Conservation (phyloP, 2,888 invertebrate species). For the Mimachlamys varia region DNA sequence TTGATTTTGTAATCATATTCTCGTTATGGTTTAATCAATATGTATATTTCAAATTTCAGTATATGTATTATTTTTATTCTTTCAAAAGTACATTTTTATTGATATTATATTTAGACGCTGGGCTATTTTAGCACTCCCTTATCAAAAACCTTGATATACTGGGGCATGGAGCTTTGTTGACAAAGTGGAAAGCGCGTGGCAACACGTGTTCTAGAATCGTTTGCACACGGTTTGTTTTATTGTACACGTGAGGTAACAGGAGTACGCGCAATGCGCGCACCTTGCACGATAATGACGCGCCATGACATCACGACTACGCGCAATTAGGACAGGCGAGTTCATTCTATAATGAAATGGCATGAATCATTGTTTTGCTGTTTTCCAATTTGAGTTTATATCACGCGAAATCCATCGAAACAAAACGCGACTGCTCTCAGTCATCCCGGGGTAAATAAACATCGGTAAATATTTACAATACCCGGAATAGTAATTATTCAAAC, state of each 20-base stretch:
- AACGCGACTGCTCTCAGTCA: background rate
- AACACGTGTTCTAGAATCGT: background rate
- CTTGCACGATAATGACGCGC: background rate
- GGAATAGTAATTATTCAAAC: slow-evolving; percentile 4
- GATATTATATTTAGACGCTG: background rate
- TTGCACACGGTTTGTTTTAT: background rate
- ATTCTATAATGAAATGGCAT: background rate
- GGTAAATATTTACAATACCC: background rate
- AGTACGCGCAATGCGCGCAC: background rate
- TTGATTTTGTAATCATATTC: slow-evolving; percentile 9
- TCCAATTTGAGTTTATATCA: background rate
- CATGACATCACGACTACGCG: background rate
- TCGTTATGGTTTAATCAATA: background rate
- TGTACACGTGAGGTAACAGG: background rate
- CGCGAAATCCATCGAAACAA: background rate
- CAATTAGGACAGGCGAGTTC: background rate
- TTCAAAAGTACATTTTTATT: background rate
- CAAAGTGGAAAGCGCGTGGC: background rate
- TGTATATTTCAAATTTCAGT: background rate
- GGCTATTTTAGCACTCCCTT: background rate
- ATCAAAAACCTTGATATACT: background rate
- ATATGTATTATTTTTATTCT: too few relatives aligned
- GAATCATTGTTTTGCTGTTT: background rate
- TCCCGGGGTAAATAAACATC: background rate
- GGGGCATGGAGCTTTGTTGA: background rate